phyloP scores from a whole-genome alignment of 2,797 vertebrate genomes.

The Staurois parvus region DNA sequence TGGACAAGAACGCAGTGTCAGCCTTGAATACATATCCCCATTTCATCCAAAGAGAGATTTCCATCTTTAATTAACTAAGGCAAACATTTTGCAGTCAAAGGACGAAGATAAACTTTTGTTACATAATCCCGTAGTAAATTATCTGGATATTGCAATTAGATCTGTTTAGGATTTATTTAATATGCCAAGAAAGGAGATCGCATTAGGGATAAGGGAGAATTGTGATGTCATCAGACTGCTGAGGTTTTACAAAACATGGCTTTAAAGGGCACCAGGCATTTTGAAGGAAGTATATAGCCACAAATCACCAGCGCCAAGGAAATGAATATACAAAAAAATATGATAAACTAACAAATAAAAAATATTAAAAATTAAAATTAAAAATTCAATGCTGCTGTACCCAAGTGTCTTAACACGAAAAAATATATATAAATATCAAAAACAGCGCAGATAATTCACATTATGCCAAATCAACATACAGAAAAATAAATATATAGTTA shows the following conservation, averaged over 20 bases:
- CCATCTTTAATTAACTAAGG: slow-evolving; percentile 46
- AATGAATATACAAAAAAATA: too few species aligned
- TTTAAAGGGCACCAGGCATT: not conserved
- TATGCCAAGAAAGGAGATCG: slow-evolving; percentile 6
- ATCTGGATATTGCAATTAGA: slow-evolving; percentile 22
- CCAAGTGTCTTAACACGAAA: too few species aligned
- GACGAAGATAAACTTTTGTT: slow-evolving; percentile 27
- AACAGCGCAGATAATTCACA: too few species aligned
- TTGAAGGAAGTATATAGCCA: too few species aligned
- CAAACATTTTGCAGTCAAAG: slow-evolving; percentile 37
- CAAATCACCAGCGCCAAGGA: too few species aligned
- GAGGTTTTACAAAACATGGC: not conserved
- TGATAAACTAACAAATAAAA: too few species aligned
- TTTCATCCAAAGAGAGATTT: slow-evolving; percentile 38
- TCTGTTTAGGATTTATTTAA: slow-evolving; percentile 3
- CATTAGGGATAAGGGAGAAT: not conserved
- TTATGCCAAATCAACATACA: too few species aligned
- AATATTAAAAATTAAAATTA: too few species aligned
- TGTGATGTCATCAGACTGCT: not conserved
- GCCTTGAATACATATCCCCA: slow-evolving; percentile 13
- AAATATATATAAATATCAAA: too few species aligned
- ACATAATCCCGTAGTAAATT: slow-evolving; percentile 30
- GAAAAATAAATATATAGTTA: too few species aligned
- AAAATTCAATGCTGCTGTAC: too few species aligned
- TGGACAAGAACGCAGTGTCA: not conserved